These are phyloP conservation scores for Erannis defoliaria DNA, from an alignment of 2,888 invertebrate genomes.

Conservation along the genomic window DNA sequence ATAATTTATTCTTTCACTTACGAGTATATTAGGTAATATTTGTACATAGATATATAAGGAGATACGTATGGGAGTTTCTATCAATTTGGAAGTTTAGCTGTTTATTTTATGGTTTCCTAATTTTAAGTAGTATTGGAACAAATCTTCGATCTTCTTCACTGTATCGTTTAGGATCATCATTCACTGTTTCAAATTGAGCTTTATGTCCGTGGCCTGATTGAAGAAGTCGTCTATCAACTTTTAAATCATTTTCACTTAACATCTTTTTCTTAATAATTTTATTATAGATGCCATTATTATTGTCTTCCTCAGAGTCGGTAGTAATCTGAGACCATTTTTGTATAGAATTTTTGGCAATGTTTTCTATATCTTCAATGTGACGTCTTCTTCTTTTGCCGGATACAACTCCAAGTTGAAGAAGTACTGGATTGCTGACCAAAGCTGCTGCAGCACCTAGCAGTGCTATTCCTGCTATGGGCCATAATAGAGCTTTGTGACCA, in stretches of 20 bases:
- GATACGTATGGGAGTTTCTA: too few relatives aligned
- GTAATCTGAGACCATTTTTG: slow-evolving; percentile 43
- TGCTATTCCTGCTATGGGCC: slow-evolving; percentile 93
- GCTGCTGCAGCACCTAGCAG: slow-evolving; percentile 94
- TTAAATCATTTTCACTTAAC: slow-evolving; percentile 36
- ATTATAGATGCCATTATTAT: slow-evolving; percentile 19
- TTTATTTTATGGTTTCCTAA: slow-evolving; percentile 47
- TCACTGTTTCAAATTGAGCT: slow-evolving; percentile 16
- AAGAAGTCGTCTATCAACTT: slow-evolving; percentile 32
- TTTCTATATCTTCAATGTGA: slow-evolving; percentile 64
- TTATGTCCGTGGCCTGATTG: slow-evolving; percentile 3
- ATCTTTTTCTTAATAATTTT: slow-evolving; percentile 40
- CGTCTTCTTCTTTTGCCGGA: slow-evolving; percentile 87
- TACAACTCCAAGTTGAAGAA: slow-evolving; percentile 92
- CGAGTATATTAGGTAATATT: too few relatives aligned
- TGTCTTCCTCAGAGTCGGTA: slow-evolving; percentile 19
- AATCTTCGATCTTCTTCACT: slow-evolving; percentile 56
- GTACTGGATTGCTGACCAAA: slow-evolving; percentile 91
- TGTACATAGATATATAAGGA: too few relatives aligned
- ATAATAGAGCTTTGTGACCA: slow-evolving; percentile 88
- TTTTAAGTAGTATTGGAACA: slow-evolving; percentile 66
- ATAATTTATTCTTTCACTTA: too few relatives aligned
- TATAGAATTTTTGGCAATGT: slow-evolving; percentile 41
- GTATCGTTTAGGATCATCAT: slow-evolving; percentile 38
- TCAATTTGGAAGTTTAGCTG: not conserved